phyloP scores from a whole-genome alignment of 2,113 vertebrate species.

The Myrmecobius fasciatus region DNA sequence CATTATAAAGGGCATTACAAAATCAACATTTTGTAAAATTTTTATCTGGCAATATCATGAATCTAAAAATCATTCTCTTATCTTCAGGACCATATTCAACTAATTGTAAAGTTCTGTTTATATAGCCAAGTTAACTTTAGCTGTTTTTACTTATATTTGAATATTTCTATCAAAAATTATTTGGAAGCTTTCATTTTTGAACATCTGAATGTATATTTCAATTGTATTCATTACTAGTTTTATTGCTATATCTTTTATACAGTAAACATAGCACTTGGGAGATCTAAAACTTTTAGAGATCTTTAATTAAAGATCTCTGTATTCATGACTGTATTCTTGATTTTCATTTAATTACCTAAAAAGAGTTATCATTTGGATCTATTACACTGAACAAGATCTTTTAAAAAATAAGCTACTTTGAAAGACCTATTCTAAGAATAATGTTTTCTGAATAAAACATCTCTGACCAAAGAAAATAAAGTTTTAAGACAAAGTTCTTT shows the following conservation, averaged over 20 bases:
- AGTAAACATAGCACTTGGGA: neutral
- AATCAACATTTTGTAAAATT: slow-evolving; percentile 37
- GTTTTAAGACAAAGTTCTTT: slow-evolving; percentile 5
- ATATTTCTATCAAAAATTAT: slow-evolving; percentile 22
- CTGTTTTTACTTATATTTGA: slow-evolving; percentile 50
- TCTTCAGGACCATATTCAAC: neutral
- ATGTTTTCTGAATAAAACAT: slow-evolving; percentile 20
- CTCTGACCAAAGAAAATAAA: slow-evolving; percentile 33
- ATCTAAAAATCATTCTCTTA: neutral
- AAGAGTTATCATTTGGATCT: slow-evolving; percentile 6
- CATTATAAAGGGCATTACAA: neutral
- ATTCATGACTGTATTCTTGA: neutral
- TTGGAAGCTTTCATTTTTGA: slow-evolving; percentile 12
- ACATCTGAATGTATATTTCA: neutral
- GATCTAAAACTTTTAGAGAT: neutral
- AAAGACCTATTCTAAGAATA: neutral
- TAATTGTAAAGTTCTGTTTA: slow-evolving; percentile 10
- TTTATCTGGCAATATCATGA: neutral
- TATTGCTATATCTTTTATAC: neutral
- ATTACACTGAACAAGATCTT: neutral
- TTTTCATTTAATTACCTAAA: neutral
- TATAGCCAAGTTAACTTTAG: slow-evolving; percentile 24
- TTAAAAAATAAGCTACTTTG: slow-evolving; percentile 21
- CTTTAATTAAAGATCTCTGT: neutral
- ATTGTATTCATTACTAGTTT: neutral